A percentile compares a stretch with the other conserved stretches of the same genome.
Evolutionary conservation across 2,113 vertebrate species (phyloP).

Genomic region (Merops nubicus): DNA sequence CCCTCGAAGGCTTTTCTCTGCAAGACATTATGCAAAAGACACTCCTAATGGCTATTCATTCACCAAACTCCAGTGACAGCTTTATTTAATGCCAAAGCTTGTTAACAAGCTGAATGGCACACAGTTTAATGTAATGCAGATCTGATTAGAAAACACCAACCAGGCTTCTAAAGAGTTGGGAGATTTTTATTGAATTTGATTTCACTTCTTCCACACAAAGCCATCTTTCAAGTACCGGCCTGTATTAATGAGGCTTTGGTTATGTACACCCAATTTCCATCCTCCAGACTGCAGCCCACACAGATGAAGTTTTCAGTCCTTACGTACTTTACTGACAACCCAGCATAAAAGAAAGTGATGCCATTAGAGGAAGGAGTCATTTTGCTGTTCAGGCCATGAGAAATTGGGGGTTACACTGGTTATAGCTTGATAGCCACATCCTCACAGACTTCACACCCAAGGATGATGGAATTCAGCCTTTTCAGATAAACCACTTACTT

Average conservation of each 20-base stretch:
- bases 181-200: constrained; percentile 34
- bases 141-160: constrained; percentile 81
- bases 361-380: not conserved
- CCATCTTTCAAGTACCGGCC: constrained; percentile 33
- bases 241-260: constrained; percentile 17
- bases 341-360: not conserved
- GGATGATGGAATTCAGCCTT: not conserved
- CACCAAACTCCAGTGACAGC: constrained; percentile 70
- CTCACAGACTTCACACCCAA: rapidly evolving
- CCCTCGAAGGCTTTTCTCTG: constrained; percentile 50
- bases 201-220: constrained; percentile 59
- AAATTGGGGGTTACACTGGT: not conserved
- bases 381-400: not conserved
- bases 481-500: not conserved
- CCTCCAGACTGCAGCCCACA: not conserved
- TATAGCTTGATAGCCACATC: not conserved
- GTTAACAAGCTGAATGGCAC: constrained; percentile 82
- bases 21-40: constrained; percentile 65
- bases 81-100: constrained; percentile 81
- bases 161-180: constrained; percentile 50
- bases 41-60: constrained; percentile 75
- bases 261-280: not conserved
- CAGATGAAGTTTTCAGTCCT: not conserved
- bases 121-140: constrained; percentile 82
- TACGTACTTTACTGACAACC: not conserved